phyloP scores from a whole-genome alignment of 2,113 vertebrate species.

The Entosphenus tridentatus region DNA sequence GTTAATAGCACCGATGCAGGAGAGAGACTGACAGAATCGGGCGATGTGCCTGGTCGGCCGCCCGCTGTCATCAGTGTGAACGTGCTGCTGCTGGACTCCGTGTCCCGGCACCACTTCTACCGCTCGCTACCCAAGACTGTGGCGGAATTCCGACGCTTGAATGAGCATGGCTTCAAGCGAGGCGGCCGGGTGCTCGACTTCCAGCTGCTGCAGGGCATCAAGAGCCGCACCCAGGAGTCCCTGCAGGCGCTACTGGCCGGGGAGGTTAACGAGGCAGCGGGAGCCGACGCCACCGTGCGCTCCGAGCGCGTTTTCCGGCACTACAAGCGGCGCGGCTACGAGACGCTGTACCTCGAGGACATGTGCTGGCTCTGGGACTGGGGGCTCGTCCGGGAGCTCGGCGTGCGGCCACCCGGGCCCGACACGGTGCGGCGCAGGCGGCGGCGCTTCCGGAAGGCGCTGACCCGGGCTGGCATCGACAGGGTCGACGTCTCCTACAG shows the following conservation, averaged over 20 bases:
- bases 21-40: too few species aligned
- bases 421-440: slow-evolving; percentile 7
- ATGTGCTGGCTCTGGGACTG: slow-evolving; percentile 14
- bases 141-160: slow-evolving; percentile 9
- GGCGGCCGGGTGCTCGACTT: slow-evolving; percentile 12
- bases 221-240: slow-evolving; percentile 12
- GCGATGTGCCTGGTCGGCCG: too few species aligned
- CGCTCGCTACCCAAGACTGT: slow-evolving; percentile 12
- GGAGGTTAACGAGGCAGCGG: slow-evolving; percentile 1
- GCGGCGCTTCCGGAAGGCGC: slow-evolving; percentile 10
- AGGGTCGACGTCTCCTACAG: slow-evolving; percentile 13
- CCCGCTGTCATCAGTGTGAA: slow-evolving; percentile 11
- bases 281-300: slow-evolving; percentile 7
- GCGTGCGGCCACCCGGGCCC: too few species aligned
- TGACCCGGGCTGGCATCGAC: slow-evolving; percentile 10
- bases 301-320: slow-evolving; percentile 10
- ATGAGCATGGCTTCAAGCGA: slow-evolving; percentile 9
- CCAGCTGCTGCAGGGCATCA: slow-evolving; percentile 14
- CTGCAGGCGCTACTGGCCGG: slow-evolving; percentile 14
- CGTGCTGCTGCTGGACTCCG: slow-evolving; percentile 13
- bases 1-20: too few species aligned
- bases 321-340: slow-evolving; percentile 12
- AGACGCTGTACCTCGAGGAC: slow-evolving; percentile 13
- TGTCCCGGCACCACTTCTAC: slow-evolving; percentile 14
- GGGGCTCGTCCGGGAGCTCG: slow-evolving; percentile 13